Base-by-base conservation (phyloP, 2,888 invertebrate species). In the Heliconius ethilla region DNA sequence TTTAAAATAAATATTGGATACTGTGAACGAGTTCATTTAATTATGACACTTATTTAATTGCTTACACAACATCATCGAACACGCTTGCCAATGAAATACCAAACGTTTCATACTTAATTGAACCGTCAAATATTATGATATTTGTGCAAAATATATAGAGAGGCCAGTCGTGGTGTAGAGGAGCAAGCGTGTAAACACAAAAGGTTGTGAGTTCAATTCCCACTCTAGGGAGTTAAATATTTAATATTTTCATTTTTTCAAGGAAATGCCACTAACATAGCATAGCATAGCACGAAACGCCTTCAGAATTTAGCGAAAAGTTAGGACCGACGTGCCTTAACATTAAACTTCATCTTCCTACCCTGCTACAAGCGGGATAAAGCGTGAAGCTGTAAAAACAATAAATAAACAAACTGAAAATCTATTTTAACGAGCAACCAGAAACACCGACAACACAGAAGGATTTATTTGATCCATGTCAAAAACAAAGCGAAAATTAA, bases 401-500 rank as follows among this genome's bases (percentile, higher is more conserved):
- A 45, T 45, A 45, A 15, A 40, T 40, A 55, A 74, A 74, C 27
- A 27, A 45, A 74, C 10, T 40, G 74, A 11, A 74, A 74, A 63
- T 65, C 18, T 74, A 40, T 74, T 74, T 63, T 63, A 73, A 74
- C 74, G 63, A 63, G 25, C 37, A 11, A 45, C 63, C 74, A 40
- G 69, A 75, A 69, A 67, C 22, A 69, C 18, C 37, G 25, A 62
- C 22, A 67, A 40, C 59, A 69, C 59, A 40, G 22, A 62, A 45
- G 63, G 29, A 77, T 73, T 72, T 77, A 72, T 77, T 73, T 73
- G 77, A 76, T 76, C 65, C 55, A 25, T 59, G 69, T 51, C 27
- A 33, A 51, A 63, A 70, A 72, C 33, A 73, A 77, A 74, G 63
- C 45, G 59, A 77, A 73, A 73, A 37, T 37, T 37, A 77, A 76